Evolutionary conservation across 2,888 invertebrate genomes (phyloP), one percentile per base, ranked within the genome.

Genomic region (Helobdella robusta): DNA sequence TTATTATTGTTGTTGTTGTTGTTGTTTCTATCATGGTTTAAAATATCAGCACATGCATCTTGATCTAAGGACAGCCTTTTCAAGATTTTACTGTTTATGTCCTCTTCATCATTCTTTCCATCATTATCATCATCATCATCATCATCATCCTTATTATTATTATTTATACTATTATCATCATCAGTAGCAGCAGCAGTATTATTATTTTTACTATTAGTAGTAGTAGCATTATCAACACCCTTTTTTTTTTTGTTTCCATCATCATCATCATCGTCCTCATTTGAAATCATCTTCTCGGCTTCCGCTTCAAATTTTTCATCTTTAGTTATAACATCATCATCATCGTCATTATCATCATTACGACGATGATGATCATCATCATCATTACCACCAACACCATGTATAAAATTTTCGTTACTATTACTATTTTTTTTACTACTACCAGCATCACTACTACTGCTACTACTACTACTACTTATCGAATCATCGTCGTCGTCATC

Each of bases 401-500:
- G 18, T 4, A 32, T 32, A 54, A 32, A 18, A 20, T 54, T 28
- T 30, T 6, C 25, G 32, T 6, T n/a, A 54, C 18, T 32, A 54
- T 4, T 23, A 32, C 25, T 32, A 4, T 4, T 28, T 32, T 54
- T 54, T 28, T 28, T n/a, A 50, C 6, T 25, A 11, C 23, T 50
- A 50, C 11, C 6, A 50, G 8, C 50, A 50, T 50, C 20, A 50
- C 20, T n/a, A 6, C 20, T 25, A 8, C 50, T 50, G 20, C 50
- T 6, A n/a, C 50, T 50, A n/a, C n/a, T 25, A 8, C 8, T 25
- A 6, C 50, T 50, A 54, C n/a, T n/a, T n/a, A n/a, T n/a, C n/a
- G n/a, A n/a, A 54, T 54, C 54, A 28, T 54, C 30, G n/a, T 54
- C 54, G n/a, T 54, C 54, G n/a, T 54, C 54, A 54, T 54, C 54